Percentiles rank a stretch among this genome's conserved stretches.
These are phyloP conservation scores for Ellobius talpinus DNA, from an alignment of 2,113 vertebrate species.

Conservation along the genomic window DNA sequence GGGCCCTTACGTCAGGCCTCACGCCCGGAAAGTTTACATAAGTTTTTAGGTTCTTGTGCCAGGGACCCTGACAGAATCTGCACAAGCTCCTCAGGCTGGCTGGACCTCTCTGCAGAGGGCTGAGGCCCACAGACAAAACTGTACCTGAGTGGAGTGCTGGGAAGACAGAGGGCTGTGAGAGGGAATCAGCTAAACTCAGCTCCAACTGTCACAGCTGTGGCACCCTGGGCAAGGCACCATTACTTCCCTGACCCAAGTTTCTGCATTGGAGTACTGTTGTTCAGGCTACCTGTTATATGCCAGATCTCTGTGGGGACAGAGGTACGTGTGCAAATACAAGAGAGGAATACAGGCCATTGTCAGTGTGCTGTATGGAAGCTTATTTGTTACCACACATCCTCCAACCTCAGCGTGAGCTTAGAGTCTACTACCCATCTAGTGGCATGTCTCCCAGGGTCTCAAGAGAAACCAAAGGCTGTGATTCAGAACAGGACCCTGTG, in stretches of 20 bases:
- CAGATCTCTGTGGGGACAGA: neutral
- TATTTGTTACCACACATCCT: neutral
- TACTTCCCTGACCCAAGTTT: neutral
- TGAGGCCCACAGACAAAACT: neutral
- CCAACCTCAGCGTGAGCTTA: neutral
- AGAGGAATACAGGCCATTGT: neutral
- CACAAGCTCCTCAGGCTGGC: neutral
- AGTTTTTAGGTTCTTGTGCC: constrained; percentile 83
- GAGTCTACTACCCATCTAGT: neutral
- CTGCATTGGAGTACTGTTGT: neutral
- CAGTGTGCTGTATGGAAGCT: neutral
- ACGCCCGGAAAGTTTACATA: constrained; percentile 80
- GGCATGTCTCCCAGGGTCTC: neutral
- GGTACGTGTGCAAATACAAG: neutral
- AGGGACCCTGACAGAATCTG: constrained; percentile 77
- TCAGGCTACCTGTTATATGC: neutral
- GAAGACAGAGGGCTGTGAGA: constrained; percentile 33
- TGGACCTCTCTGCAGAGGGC: neutral
- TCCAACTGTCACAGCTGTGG: neutral
- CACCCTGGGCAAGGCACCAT: neutral
- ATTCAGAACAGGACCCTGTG: neutral
- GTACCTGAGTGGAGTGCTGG: neutral
- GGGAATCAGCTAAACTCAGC: neutral
- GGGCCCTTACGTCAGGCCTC: constrained; percentile 84
- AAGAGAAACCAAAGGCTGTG: neutral